Evolutionary conservation across 2,888 invertebrate species (phyloP).

Genomic region (Pharmacophagus antenor): DNA sequence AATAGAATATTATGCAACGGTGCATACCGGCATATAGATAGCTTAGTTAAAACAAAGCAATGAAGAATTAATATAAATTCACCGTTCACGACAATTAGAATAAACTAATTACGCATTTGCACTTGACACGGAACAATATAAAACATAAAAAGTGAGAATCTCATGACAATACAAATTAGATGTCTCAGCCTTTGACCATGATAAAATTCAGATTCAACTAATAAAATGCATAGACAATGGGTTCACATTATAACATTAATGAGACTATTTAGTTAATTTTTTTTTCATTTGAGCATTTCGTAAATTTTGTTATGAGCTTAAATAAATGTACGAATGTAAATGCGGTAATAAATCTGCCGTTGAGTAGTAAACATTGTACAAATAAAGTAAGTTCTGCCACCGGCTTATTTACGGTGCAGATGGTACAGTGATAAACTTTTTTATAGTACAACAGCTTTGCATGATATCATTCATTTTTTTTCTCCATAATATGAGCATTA

Average conservation of each 20-base stretch:
- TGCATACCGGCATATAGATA: conserved; percentile 13
- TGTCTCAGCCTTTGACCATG: conserved; percentile 32
- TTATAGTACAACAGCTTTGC: conserved; percentile 24
- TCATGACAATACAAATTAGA: conserved; percentile 55
- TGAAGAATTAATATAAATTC: conserved; percentile 55
- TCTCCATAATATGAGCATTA: conserved; percentile 18
- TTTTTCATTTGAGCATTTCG: conserved; percentile 32
- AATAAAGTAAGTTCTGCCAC: conserved; percentile 26
- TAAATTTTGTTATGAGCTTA: conserved; percentile 20
- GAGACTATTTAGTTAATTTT: conserved; percentile 34
- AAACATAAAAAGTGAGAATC: conserved; percentile 58
- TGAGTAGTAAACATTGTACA: conserved; percentile 19
- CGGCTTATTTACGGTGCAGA: conserved; percentile 19
- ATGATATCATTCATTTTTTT: conserved; percentile 23
- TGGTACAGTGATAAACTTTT: conserved; percentile 20
- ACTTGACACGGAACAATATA: conserved; percentile 67
- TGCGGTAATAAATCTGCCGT: conserved; percentile 19
- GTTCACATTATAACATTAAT: conserved; percentile 35
- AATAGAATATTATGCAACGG: conserved; percentile 15
- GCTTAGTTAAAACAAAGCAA: conserved; percentile 38
- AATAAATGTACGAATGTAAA: conserved; percentile 22
- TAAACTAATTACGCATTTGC: conserved; percentile 55
- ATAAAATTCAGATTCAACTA: conserved; percentile 37
- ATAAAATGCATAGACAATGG: conserved; percentile 37
- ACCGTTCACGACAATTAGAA: conserved; percentile 54